Percentiles rank a stretch among this genome's conserved stretches.
These are phyloP conservation scores for Camelus bactrianus DNA, from an alignment of 2,113 vertebrate species.

Conservation along the genomic window DNA sequence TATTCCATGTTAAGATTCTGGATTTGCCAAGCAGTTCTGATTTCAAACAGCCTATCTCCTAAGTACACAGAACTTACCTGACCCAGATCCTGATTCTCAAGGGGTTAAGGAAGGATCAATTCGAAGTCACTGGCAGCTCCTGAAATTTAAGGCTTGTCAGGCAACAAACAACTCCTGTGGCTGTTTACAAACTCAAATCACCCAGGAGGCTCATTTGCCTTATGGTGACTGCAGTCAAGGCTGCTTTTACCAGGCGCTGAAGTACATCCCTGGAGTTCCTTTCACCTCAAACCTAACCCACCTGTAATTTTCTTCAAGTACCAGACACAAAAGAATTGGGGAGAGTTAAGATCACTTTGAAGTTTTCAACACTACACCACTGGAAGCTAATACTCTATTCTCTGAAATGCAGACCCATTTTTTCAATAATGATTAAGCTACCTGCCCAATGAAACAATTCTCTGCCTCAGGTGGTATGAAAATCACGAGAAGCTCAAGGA, in stretches of 20 bases:
- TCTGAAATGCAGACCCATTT: not conserved
- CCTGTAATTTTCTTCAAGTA: not conserved
- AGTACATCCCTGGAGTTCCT: not conserved
- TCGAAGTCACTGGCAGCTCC: not conserved
- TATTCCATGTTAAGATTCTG: not conserved
- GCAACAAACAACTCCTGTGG: not conserved
- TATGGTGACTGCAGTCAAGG: not conserved
- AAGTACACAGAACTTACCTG: not conserved
- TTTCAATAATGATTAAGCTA: not conserved
- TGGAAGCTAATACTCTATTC: not conserved
- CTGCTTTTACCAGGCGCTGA: not conserved
- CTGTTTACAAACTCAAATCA: not conserved
- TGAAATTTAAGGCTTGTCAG: conserved; percentile 30
- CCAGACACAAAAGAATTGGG: not conserved
- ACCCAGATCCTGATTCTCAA: conserved; percentile 49
- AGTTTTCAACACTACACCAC: not conserved
- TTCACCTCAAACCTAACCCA: not conserved
- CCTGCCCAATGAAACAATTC: not conserved
- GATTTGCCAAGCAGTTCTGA: conserved; percentile 15
- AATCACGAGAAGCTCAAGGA: not conserved
- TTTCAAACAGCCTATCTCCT: not conserved
- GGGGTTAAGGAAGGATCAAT: not conserved
- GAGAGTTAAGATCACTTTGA: not conserved
- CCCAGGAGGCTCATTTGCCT: not conserved
- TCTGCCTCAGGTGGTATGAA: not conserved